Conservation (phyloP, 2,113 vertebrate genomes). For the Mionectes macconnelli region DNA sequence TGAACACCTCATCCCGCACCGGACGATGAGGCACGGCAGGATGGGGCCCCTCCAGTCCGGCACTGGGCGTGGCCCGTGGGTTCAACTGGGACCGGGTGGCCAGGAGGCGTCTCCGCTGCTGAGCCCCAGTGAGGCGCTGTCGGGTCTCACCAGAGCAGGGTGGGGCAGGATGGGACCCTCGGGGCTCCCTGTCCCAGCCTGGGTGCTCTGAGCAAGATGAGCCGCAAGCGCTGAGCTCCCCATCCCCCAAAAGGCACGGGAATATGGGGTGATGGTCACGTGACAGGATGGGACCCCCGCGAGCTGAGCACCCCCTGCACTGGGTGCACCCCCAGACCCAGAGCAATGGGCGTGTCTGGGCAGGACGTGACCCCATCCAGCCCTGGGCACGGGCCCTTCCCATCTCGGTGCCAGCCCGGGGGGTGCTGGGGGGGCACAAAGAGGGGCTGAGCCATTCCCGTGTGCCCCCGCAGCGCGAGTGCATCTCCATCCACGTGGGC, state of each 20-base stretch:
- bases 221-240: not conserved
- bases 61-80: not conserved
- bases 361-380: not conserved
- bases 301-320: not conserved
- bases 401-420: not conserved
- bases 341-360: not conserved
- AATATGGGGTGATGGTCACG: not conserved
- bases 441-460: not conserved
- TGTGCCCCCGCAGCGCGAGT: slow-evolving; percentile 66
- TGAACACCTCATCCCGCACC: not conserved
- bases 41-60: not conserved
- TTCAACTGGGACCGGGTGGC: too few species aligned
- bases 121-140: not conserved
- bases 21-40: not conserved
- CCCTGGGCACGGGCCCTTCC: not conserved
- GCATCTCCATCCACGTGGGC: slow-evolving; percentile 77
- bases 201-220: not conserved
- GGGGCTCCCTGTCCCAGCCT: not conserved
- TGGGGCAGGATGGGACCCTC: not conserved
- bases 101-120: not conserved
- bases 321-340: not conserved
- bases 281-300: not conserved
- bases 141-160: not conserved
- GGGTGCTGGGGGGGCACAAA: not conserved
- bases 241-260: not conserved